Percentiles rank a stretch among this genome's conserved stretches.
Conservation (phyloP, 2,113 vertebrate genomes). For the Datnioides undecimradiatus region DNA sequence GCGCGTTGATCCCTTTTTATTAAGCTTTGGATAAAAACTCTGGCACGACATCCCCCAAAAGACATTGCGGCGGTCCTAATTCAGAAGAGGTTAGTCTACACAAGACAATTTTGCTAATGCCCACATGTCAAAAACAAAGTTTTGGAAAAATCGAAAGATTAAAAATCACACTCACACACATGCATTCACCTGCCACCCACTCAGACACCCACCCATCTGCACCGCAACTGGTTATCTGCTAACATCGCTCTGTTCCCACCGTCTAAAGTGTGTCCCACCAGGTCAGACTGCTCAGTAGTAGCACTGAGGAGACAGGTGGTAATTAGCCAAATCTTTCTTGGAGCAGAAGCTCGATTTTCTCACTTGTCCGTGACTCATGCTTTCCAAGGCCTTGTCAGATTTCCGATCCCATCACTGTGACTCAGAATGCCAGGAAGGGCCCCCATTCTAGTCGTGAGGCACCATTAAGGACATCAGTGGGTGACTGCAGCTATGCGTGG, state of each 20-base stretch:
- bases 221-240: background rate
- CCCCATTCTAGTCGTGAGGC: constrained; percentile 4
- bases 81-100: background rate
- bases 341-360: constrained; percentile 13
- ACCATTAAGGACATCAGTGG: constrained; percentile 14
- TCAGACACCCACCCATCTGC: background rate
- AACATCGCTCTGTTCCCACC: constrained; percentile 1
- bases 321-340: constrained; percentile 33
- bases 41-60: background rate
- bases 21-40: background rate
- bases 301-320: constrained; percentile 22
- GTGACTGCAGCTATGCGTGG: background rate
- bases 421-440: constrained; percentile 17
- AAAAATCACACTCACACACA: background rate
- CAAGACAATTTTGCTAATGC: background rate
- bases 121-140: background rate
- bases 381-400: constrained; percentile 6
- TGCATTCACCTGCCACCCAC: background rate
- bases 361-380: constrained; percentile 16
- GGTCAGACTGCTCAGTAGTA: constrained; percentile 27
- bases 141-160: background rate
- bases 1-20: background rate
- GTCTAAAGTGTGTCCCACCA: constrained; percentile 11
- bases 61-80: background rate
- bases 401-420: background rate